A percentile compares a stretch with the other conserved stretches of the same genome.
phyloP scores from a whole-genome alignment of 2,888 invertebrate genomes.

The Heteromyza rotundicornis region DNA sequence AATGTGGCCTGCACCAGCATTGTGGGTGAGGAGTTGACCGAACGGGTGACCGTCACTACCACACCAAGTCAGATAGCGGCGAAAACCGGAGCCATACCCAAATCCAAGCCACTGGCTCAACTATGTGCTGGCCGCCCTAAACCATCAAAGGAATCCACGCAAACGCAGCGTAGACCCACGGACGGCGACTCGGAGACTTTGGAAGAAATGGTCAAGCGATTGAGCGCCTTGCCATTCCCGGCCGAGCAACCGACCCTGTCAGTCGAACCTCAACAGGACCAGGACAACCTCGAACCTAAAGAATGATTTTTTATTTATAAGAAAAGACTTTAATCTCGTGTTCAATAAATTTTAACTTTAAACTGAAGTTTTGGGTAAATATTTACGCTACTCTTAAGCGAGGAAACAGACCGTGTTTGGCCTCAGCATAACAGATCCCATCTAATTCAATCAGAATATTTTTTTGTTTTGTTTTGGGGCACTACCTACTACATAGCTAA shows the following conservation, averaged over 20 bases:
- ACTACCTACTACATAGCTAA: not conserved
- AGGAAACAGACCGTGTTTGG: too few species aligned
- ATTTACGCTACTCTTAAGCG: too few species aligned
- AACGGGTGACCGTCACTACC: constrained; percentile 48
- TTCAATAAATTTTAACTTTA: not conserved
- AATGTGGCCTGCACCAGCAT: constrained; percentile 47
- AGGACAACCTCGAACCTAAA: not conserved
- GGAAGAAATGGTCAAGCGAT: constrained; percentile 55
- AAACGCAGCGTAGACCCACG: constrained; percentile 29
- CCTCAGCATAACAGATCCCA: too few species aligned
- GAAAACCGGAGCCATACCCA: constrained; percentile 39
- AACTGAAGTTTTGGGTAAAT: too few species aligned
- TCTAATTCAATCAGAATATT: too few species aligned
- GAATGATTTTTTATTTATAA: not conserved
- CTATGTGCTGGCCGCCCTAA: constrained; percentile 42
- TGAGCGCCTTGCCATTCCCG: constrained; percentile 51
- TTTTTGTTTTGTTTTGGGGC: too few species aligned
- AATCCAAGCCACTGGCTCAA: constrained; percentile 42
- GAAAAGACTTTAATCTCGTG: constrained; percentile 6
- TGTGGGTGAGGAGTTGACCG: constrained; percentile 43
- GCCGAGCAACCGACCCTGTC: not conserved
- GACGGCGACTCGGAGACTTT: constrained; percentile 34
- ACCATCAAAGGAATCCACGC: constrained; percentile 36
- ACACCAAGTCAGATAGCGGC: constrained; percentile 50
- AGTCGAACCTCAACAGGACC: not conserved